A percentile compares a stretch with the other conserved stretches of the same genome.
Evolutionary conservation across 2,113 vertebrate genomes (phyloP).

Genomic region (Aepyceros melampus): DNA sequence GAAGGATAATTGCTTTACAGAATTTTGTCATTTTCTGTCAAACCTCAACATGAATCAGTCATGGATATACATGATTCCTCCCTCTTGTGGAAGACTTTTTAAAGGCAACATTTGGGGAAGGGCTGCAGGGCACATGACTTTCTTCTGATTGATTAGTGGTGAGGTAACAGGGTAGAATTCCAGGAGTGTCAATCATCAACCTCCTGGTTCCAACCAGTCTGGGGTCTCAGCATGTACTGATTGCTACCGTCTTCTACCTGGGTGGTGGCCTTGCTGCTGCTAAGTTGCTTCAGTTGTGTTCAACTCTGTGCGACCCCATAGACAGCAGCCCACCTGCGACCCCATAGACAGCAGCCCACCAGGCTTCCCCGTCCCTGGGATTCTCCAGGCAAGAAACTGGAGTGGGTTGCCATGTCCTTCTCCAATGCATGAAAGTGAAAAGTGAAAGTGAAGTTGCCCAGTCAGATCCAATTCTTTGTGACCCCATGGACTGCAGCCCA

Average conservation of each 20-base stretch:
- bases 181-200: neutral
- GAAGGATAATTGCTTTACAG: neutral
- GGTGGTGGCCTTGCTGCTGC: neutral
- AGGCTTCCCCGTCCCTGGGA: no score
- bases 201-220: neutral
- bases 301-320: no score
- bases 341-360: no score
- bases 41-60: neutral
- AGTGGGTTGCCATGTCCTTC: no score
- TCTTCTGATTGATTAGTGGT: neutral
- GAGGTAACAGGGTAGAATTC: neutral
- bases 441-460: no score
- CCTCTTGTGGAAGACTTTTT: neutral
- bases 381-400: no score
- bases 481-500: no score
- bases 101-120: neutral
- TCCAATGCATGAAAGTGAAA: no score
- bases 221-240: neutral
- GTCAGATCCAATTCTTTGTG: accelerated
- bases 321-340: no score
- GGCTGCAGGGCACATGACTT: neutral
- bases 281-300: no score
- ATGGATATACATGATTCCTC: neutral
- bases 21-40: neutral
- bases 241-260: neutral